Percentiles rank a stretch among this genome's conserved stretches.
Conservation (phyloP, 2,888 invertebrate genomes). For the Lomographa bimaculata region DNA sequence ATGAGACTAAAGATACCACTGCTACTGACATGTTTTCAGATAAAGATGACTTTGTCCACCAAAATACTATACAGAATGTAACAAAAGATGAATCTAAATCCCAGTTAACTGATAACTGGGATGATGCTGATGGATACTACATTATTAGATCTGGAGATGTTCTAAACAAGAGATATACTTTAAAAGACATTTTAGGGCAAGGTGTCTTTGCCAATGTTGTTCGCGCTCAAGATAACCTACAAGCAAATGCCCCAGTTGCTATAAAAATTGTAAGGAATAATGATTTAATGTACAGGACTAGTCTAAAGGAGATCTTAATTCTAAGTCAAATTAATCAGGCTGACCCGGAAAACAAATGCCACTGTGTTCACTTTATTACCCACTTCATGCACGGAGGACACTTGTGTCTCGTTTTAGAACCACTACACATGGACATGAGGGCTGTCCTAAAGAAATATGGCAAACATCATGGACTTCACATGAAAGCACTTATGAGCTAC, state of each 20-base stretch:
- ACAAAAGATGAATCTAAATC: slow-evolving; percentile 86
- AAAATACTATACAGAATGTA: slow-evolving; percentile 59
- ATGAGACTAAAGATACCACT: slow-evolving; percentile 58
- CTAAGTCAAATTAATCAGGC: slow-evolving; percentile 96
- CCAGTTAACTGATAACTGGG: slow-evolving; percentile 98
- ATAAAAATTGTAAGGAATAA: slow-evolving; percentile 99
- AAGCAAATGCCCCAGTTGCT: slow-evolving; percentile 94
- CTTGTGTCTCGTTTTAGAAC: slow-evolving; percentile 98
- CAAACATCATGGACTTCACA: slow-evolving; percentile 95
- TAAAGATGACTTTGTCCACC: slow-evolving; percentile 92
- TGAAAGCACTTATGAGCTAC: slow-evolving; percentile 98
- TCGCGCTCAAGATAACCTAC: slow-evolving; percentile 92
- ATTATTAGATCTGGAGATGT: slow-evolving; percentile 95
- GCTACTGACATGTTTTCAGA: slow-evolving; percentile 96
- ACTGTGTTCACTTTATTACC: slow-evolving; percentile 93
- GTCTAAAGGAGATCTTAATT: slow-evolving; percentile 96
- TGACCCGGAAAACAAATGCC: slow-evolving; percentile 97
- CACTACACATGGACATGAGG: slow-evolving; percentile 95
- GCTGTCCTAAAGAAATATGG: slow-evolving; percentile 98
- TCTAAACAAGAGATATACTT: slow-evolving; percentile 92
- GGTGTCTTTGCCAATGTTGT: slow-evolving; percentile 99
- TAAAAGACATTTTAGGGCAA: slow-evolving; percentile 98
- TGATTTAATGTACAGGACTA: slow-evolving; percentile 99
- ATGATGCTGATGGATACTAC: slow-evolving; percentile 99
- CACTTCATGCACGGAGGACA: slow-evolving; percentile 99